These are phyloP conservation scores for Brachypteracias leptosomus DNA, from an alignment of 2,113 vertebrate genomes.

Conservation along the genomic window DNA sequence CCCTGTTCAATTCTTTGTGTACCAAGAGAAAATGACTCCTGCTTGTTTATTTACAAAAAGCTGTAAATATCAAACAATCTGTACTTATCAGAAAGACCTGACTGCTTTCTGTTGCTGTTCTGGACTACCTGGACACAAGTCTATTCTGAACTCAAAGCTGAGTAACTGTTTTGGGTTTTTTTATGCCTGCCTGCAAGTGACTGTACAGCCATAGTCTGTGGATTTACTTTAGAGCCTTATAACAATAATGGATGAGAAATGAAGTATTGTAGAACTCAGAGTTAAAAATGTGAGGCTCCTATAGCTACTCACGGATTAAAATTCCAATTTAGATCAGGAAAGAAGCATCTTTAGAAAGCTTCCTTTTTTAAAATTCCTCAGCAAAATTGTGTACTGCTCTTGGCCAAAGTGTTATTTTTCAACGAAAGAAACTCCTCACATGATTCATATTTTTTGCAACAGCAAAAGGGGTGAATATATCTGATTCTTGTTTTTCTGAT, in stretches of 20 bases:
- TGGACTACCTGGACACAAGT: not conserved
- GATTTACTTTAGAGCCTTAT: not conserved
- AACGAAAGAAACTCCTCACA: not conserved
- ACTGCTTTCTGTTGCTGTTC: not conserved
- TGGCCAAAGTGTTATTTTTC: not conserved
- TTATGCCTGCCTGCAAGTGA: not conserved
- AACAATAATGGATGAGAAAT: not conserved
- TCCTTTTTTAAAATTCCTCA: not conserved
- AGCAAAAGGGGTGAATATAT: not conserved
- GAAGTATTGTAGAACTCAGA: not conserved
- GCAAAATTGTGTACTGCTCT: not conserved
- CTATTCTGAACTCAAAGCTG: not conserved
- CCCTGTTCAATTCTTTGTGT: not conserved
- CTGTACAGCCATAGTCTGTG: not conserved
- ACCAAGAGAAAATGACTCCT: not conserved
- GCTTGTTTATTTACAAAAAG: not conserved
- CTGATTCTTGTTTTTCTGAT: not conserved
- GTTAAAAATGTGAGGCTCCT: not conserved
- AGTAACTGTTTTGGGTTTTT: not conserved
- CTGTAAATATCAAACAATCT: not conserved
- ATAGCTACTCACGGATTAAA: not conserved
- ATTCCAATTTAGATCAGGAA: not conserved
- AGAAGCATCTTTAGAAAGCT: not conserved
- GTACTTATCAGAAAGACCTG: not conserved
- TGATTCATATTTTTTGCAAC: not conserved